Evolutionary conservation across 2,888 invertebrate species (phyloP), one percentile per base, ranked within the genome.

Genomic region (Drosophila tripunctata): DNA sequence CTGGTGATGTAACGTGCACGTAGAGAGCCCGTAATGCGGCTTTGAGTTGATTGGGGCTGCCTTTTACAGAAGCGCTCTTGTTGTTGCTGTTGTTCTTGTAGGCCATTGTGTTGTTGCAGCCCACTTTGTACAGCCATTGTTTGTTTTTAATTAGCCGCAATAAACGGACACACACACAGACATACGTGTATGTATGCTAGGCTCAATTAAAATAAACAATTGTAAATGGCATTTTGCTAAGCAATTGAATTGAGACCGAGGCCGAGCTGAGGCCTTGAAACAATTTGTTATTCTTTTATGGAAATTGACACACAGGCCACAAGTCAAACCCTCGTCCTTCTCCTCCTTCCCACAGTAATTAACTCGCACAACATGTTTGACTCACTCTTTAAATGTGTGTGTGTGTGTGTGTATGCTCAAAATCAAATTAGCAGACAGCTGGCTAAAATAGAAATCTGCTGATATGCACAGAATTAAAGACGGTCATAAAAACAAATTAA

Each of bases 61-160:
- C 67, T 65, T 62, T 67, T 68, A 56, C 61, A 75, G 54, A 54
- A 43, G 51, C 38, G 51, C 38, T 55, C 31, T 61, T 62, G 64
- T 47, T 70, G 70, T 67, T n/a, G n/a, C n/a, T n/a, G n/a, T n/a
- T n/a, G n/a, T n/a, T n/a, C n/a, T n/a, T n/a, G n/a, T n/a, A n/a
- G 84, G 75, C 71, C 78, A 58, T 72, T 69, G 63, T 75, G 63
- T 77, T 68, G 65, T 60, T 66, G 77, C 68, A 85, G 87, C 76
- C 85, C 87, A 85, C 83, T 84, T 83, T 83, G 76, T 76, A 57
- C 36, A 75, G 64, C 68, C 82, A 78, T 88, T 88, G 88, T 89
- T 88, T 89, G 88, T 68, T 88, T 89, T 88, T 89, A 89, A 88
- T 88, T 88, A 88, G 88, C 88, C 87, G 78, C 89, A 89, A 75